Percentiles rank a stretch among this genome's conserved stretches.
These are phyloP conservation scores for Macrophya alboannulata DNA, from an alignment of 2,888 invertebrate genomes.

Conservation along the genomic window DNA sequence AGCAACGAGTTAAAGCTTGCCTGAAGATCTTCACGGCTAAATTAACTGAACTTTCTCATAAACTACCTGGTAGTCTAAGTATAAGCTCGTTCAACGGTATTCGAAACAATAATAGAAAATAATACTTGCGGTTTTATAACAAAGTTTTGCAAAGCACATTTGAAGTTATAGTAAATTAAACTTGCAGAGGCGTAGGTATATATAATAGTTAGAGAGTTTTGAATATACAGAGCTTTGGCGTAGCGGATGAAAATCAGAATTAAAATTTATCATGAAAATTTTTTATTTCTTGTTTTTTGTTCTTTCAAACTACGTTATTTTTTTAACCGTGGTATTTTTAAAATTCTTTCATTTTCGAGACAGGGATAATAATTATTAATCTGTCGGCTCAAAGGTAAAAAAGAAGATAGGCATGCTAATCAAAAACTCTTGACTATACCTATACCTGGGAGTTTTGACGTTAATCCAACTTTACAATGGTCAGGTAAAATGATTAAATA, in stretches of 20 bases:
- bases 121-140: background rate
- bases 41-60: background rate
- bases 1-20: background rate
- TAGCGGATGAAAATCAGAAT: background rate
- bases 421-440: background rate
- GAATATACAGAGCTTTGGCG: background rate
- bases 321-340: too few relatives aligned
- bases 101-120: background rate
- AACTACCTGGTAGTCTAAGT: background rate
- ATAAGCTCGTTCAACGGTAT: background rate
- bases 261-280: conserved; percentile 6
- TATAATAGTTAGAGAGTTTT: conserved; percentile 19
- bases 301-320: too few relatives aligned
- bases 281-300: background rate
- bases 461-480: conserved; percentile 13
- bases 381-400: background rate
- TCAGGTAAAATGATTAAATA: background rate
- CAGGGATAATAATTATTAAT: background rate
- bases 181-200: background rate
- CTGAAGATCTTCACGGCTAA: background rate
- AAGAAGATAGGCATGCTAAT: background rate
- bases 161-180: conserved; percentile 7
- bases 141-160: conserved; percentile 5
- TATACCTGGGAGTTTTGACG: background rate
- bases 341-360: background rate